Percentiles rank a stretch among this genome's conserved stretches.
phyloP scores from a whole-genome alignment of 2,888 invertebrate species.

The Abrostola triplasia region DNA sequence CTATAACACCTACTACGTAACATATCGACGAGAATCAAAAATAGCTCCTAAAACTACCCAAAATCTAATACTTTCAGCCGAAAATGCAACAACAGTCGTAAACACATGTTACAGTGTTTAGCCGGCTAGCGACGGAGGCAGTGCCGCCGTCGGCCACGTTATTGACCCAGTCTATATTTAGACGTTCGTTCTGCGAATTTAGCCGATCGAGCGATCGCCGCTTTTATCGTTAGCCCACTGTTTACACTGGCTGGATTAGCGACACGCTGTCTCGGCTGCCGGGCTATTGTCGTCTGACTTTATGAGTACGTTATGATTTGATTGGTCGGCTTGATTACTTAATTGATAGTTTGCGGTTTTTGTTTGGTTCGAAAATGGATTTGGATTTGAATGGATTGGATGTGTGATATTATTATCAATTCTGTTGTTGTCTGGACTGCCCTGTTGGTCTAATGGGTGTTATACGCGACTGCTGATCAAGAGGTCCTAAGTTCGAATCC shows the following conservation, averaged over 20 bases:
- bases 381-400: background rate
- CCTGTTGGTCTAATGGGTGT: too few species aligned
- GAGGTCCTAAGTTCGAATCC: too few species aligned
- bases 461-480: too few species aligned
- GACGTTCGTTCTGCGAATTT: conserved; percentile 60
- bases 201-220: conserved; percentile 42
- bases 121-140: conserved; percentile 58
- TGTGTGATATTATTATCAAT: background rate
- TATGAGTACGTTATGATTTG: conserved; percentile 27
- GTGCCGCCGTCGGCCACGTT: conserved; percentile 65
- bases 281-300: conserved; percentile 3
- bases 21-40: conserved; percentile 9
- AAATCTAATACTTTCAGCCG: conserved; percentile 15
- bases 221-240: conserved; percentile 43
- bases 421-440: too few species aligned
- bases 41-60: conserved; percentile 7
- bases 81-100: conserved; percentile 20
- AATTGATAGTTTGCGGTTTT: background rate
- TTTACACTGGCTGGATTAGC: conserved; percentile 37
- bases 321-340: conserved; percentile 15
- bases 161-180: conserved; percentile 85
- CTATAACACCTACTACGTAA: background rate
- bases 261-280: conserved; percentile 41
- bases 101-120: conserved; percentile 31
- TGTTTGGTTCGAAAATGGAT: background rate